These are phyloP conservation scores for Sthenelais limicola DNA, from an alignment of 2,888 invertebrate species.

Conservation along the genomic window DNA sequence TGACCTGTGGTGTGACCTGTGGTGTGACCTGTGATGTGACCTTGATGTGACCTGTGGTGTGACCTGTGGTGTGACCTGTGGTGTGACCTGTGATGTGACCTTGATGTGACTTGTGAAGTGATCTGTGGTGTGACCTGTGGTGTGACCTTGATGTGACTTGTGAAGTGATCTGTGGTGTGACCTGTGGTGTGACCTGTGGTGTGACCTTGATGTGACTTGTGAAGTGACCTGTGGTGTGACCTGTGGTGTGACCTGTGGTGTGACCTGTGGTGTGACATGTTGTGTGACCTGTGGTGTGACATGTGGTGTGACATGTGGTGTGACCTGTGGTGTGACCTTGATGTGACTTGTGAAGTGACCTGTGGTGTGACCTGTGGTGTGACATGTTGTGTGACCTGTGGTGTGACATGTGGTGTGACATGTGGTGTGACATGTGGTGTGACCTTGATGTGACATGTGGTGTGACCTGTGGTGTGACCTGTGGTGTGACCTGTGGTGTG, in stretches of 20 bases:
- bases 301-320: not conserved
- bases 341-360: not conserved
- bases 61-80: conserved; percentile 5
- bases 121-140: not conserved
- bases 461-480: not conserved
- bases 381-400: not conserved
- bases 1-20: too few relatives aligned
- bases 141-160: not conserved
- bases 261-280: not conserved
- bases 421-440: not conserved
- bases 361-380: conserved; percentile 1
- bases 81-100: conserved; percentile 3
- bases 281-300: conserved; percentile 2
- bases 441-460: not conserved
- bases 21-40: too few relatives aligned
- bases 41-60: not conserved
- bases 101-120: not conserved
- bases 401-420: not conserved
- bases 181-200: conserved; percentile 1
- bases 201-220: not conserved
- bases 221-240: not conserved
- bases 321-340: conserved; percentile 1
- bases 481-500: conserved; percentile 2
- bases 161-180: not conserved
- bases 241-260: conserved; percentile 3